Percentiles rank a stretch among this genome's conserved stretches.
Conservation (phyloP, 2,797 vertebrate genomes). For the Periparus ater region DNA sequence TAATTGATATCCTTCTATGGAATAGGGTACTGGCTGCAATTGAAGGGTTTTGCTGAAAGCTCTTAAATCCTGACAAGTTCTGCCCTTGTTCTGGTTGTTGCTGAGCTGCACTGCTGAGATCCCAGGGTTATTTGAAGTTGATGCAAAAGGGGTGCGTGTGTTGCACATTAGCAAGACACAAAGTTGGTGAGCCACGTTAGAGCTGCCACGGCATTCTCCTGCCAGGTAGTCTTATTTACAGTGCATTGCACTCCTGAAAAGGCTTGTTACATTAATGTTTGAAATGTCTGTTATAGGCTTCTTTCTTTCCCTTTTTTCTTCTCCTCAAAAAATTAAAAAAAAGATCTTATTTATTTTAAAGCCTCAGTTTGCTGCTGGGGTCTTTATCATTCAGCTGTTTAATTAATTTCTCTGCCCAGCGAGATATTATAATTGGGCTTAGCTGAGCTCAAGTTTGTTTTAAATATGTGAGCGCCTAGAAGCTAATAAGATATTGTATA, state of each 20-base stretch:
- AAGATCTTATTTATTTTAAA: conserved; percentile 56
- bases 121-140: conserved; percentile 76
- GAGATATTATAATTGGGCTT: conserved; percentile 70
- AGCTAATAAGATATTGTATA: conserved; percentile 64
- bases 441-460: conserved; percentile 64
- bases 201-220: conserved; percentile 13
- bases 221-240: conserved; percentile 60
- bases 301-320: background rate
- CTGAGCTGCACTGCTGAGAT: conserved; percentile 76
- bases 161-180: conserved; percentile 72
- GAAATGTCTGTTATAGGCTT: background rate
- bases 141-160: conserved; percentile 65
- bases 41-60: conserved; percentile 96
- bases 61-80: conserved; percentile 97
- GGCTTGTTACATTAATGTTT: conserved; percentile 24
- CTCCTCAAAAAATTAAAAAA: background rate
- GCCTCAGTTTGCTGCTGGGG: conserved; percentile 59
- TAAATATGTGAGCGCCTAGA: conserved; percentile 53
- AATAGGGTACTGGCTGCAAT: conserved; percentile 93
- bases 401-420: conserved; percentile 75
- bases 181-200: conserved; percentile 49
- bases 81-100: conserved; percentile 85
- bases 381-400: conserved; percentile 67
- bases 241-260: conserved; percentile 9
- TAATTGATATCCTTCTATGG: conserved; percentile 99